A percentile compares a stretch with the other conserved stretches of the same genome.
phyloP scores from a whole-genome alignment of 2,888 invertebrate genomes.

The Oeneis ivallda region DNA sequence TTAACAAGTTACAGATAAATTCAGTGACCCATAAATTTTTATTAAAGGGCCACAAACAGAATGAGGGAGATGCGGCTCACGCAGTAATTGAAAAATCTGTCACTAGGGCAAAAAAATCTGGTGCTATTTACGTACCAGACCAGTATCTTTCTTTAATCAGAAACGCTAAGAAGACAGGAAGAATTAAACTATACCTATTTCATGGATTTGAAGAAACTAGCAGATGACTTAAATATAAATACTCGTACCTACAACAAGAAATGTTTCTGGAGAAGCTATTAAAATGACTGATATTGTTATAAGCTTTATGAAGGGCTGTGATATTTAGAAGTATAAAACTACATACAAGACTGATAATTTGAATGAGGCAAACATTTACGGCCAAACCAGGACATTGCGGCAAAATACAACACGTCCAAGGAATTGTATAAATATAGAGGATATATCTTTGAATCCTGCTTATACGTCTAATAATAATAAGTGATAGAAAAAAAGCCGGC shows the following conservation, averaged over 20 bases:
- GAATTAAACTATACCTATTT: slow-evolving; percentile 38
- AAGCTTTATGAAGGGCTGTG: slow-evolving; percentile 36
- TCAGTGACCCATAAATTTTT: slow-evolving; percentile 41
- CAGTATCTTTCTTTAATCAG: slow-evolving; percentile 39
- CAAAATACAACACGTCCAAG: slow-evolving; percentile 9
- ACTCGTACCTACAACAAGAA: slow-evolving; percentile 27
- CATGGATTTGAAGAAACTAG: slow-evolving; percentile 33
- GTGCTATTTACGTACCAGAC: slow-evolving; percentile 39
- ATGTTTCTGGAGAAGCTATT: slow-evolving; percentile 30
- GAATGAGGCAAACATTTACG: slow-evolving; percentile 29
- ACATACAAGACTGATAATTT: slow-evolving; percentile 33
- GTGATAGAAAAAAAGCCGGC: too few species aligned
- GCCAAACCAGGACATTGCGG: slow-evolving; percentile 10
- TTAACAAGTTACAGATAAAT: slow-evolving; percentile 32
- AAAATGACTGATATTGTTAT: slow-evolving; percentile 33
- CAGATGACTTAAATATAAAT: slow-evolving; percentile 35
- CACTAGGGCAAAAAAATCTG: slow-evolving; percentile 34
- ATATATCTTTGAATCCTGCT: slow-evolving; percentile 7
- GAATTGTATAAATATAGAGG: slow-evolving; percentile 6
- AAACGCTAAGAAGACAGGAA: slow-evolving; percentile 33
- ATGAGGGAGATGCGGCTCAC: slow-evolving; percentile 38
- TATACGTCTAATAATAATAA: slow-evolving; percentile 4
- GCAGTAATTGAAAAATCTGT: slow-evolving; percentile 40
- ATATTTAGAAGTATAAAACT: slow-evolving; percentile 36
- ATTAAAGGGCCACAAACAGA: slow-evolving; percentile 29